These are phyloP conservation scores for western clawed frog (Xenopus tropicalis) DNA, from an alignment of 2,113 vertebrate species.

Conservation along the genomic window UCB_Xtro_10.0 CM004451.2:57874501-57875000, in stretches of 20 bases:
- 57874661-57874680: slow-evolving; percentile 33
- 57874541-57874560: slow-evolving; percentile 41
- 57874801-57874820: no score
- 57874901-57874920: no score
- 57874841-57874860: no score
- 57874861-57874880: no score
- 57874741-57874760: not conserved
- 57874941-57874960: no score
- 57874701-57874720: slow-evolving; percentile 30
- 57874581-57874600: slow-evolving; percentile 41
- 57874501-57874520: slow-evolving; percentile 42
- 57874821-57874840: no score
- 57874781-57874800: no score
- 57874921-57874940: no score
- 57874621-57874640: slow-evolving; percentile 40
- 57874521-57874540: slow-evolving; percentile 40
- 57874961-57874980: no score
- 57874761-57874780: not conserved
- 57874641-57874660: slow-evolving; percentile 31
- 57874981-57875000: no score
- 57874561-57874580: slow-evolving; percentile 40
- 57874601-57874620: slow-evolving; percentile 37
- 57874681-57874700: slow-evolving; percentile 30
- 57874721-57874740: slow-evolving; percentile 15
- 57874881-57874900: no score